phyloP scores from a whole-genome alignment of 2,888 invertebrate genomes.

The Drosophila colorata region DNA sequence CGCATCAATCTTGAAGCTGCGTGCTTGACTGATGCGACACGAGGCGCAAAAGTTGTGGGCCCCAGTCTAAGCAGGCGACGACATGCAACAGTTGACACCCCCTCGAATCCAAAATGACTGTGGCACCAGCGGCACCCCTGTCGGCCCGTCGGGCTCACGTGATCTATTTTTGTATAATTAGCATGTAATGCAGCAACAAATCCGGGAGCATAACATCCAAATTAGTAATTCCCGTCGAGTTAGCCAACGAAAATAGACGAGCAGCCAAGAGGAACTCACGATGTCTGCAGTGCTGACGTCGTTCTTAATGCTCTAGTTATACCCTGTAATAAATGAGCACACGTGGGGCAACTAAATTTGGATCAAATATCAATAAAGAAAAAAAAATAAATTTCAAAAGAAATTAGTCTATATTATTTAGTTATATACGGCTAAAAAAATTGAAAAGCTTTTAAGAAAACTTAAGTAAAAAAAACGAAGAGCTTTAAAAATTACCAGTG shows the following conservation, averaged over 20 bases:
- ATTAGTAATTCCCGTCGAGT: slow-evolving; percentile 62
- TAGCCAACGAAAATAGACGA: slow-evolving; percentile 49
- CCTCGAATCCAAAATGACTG: slow-evolving; percentile 14
- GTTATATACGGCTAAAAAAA: too few species aligned
- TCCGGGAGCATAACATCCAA: slow-evolving; percentile 68
- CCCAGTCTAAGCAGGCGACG: slow-evolving; percentile 60
- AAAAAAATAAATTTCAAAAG: neutral
- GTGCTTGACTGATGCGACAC: slow-evolving; percentile 61
- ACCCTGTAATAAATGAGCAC: slow-evolving; percentile 27
- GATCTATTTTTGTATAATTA: slow-evolving; percentile 66
- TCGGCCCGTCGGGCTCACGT: slow-evolving; percentile 45
- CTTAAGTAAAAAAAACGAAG: too few species aligned
- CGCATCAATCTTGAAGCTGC: slow-evolving; percentile 69
- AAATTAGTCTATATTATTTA: too few species aligned
- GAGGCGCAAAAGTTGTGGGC: slow-evolving; percentile 56
- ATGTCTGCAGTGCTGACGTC: slow-evolving; percentile 54
- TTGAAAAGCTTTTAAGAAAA: too few species aligned
- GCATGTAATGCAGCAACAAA: slow-evolving; percentile 66
- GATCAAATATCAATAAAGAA: too few species aligned
- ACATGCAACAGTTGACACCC: slow-evolving; percentile 66
- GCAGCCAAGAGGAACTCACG: slow-evolving; percentile 46
- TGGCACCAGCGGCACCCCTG: neutral
- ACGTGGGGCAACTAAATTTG: neutral
- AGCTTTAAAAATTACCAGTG: too few species aligned
- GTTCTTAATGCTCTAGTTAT: slow-evolving; percentile 45